Conservation (phyloP, 2,113 vertebrate genomes). For the Vulpes lagopus region DNA sequence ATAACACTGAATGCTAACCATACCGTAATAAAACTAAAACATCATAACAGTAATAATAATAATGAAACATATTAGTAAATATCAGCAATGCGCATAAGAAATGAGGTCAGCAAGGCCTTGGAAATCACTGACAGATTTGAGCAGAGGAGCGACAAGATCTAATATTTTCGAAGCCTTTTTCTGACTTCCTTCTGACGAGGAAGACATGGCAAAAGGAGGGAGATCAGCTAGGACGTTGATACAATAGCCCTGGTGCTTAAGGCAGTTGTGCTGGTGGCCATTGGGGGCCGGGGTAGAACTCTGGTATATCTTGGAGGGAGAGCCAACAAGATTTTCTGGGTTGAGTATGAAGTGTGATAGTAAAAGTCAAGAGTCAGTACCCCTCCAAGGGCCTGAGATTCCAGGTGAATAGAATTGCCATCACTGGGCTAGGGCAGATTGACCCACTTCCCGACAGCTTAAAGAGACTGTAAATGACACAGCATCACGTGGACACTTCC, state of each 20-base stretch:
- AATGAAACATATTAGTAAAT: background rate
- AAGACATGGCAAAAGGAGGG: background rate
- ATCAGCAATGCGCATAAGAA: background rate
- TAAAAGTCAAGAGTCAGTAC: background rate
- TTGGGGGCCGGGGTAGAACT: background rate
- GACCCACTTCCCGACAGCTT: no score
- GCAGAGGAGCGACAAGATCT: background rate
- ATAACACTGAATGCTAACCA: background rate
- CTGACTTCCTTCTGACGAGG: background rate
- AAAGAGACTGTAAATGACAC: background rate
- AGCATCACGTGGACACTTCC: background rate
- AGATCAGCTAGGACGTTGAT: fast-evolving
- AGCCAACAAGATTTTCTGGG: background rate
- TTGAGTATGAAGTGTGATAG: background rate
- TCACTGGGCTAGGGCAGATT: fast-evolving
- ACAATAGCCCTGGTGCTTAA: no score
- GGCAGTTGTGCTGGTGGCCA: no score
- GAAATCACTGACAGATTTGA: background rate
- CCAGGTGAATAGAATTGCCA: fast-evolving
- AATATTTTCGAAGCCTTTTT: background rate
- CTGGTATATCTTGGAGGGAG: background rate
- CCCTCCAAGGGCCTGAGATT: background rate
- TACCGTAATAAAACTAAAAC: background rate
- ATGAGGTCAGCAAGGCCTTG: background rate
- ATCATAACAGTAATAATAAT: background rate